phyloP scores from a whole-genome alignment of 2,113 vertebrate genomes.

The Hippolais icterina region DNA sequence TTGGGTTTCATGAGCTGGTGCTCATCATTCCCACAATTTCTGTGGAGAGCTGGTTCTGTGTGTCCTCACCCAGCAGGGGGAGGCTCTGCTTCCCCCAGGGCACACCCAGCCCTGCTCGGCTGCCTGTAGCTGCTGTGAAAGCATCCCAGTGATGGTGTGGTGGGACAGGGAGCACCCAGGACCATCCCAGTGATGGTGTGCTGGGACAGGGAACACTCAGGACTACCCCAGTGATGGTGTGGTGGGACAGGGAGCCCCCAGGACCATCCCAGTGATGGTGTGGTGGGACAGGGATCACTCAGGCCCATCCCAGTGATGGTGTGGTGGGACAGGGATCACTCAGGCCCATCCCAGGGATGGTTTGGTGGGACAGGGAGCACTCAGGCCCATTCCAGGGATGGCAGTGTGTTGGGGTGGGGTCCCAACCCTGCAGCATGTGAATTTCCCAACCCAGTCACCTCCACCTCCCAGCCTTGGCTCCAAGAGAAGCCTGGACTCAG shows the following conservation, averaged over 20 bases:
- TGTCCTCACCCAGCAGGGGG: not conserved
- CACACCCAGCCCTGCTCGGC: not conserved
- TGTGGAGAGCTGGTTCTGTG: not conserved
- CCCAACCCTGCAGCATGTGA: not conserved
- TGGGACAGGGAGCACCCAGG: not conserved
- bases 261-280: no score
- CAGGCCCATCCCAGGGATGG: accelerated
- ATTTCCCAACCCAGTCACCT: not conserved
- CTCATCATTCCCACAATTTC: not conserved
- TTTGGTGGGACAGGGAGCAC: not conserved
- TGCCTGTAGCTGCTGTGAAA: not conserved
- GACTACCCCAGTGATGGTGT: no score
- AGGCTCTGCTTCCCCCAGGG: not conserved
- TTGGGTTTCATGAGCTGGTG: not conserved
- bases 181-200: not conserved
- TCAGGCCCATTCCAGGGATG: accelerated
- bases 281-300: no score
- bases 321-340: not conserved
- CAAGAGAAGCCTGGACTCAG: no score
- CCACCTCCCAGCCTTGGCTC: not conserved
- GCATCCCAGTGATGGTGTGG: accelerated
- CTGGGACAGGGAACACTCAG: no score
- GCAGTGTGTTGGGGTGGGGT: accelerated
- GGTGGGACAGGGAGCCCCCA: no score
- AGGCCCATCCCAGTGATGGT: no score